A percentile compares a stretch with the other conserved stretches of the same genome.
These are phyloP conservation scores for Acropora yongei DNA, from an alignment of 64 coral and sea anemone genomes.

Conservation along the genomic window DNA sequence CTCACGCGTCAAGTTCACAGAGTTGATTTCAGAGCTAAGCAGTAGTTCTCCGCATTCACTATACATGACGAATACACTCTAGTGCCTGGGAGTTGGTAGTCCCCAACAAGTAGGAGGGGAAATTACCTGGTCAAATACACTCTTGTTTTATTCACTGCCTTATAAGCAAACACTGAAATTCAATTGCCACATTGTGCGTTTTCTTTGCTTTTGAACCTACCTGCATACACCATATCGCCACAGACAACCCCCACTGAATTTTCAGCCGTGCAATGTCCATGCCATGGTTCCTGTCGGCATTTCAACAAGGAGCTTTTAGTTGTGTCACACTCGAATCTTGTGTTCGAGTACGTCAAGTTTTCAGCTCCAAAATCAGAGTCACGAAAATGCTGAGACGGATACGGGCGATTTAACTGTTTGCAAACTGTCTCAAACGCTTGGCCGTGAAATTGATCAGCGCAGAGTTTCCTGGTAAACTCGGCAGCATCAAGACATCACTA, in stretches of 20 bases:
- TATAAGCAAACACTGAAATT: too few relatives aligned
- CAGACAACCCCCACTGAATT: not conserved
- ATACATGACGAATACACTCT: too few relatives aligned
- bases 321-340: not conserved
- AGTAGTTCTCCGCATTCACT: too few relatives aligned
- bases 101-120: too few relatives aligned
- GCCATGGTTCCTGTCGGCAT: not conserved
- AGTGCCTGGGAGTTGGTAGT: too few relatives aligned
- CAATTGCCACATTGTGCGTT: too few relatives aligned
- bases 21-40: too few relatives aligned
- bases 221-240: not conserved
- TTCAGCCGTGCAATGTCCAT: not conserved
- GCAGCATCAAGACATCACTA: too few relatives aligned
- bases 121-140: too few relatives aligned
- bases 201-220: too few relatives aligned
- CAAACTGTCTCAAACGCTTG: not conserved
- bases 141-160: too few relatives aligned
- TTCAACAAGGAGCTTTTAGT: not conserved
- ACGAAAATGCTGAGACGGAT: not conserved
- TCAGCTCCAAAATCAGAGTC: conserved; percentile 2
- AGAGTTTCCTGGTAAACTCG: not conserved
- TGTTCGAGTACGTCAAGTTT: not conserved
- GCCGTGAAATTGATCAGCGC: not conserved
- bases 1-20: too few relatives aligned
- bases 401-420: not conserved